Conservation (phyloP, 2,113 vertebrate genomes). For the Ceyx margarethae region DNA sequence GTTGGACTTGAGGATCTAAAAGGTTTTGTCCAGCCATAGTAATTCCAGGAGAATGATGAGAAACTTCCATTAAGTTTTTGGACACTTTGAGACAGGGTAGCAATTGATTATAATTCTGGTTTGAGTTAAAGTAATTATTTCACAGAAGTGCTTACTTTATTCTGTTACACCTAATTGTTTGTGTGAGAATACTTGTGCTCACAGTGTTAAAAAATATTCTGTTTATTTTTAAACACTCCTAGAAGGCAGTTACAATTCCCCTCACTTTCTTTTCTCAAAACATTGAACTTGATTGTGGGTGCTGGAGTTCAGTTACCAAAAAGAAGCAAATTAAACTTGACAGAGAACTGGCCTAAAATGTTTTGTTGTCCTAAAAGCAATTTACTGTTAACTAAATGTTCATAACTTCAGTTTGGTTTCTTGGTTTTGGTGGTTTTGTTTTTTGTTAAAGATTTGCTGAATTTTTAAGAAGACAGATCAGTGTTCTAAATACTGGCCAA, state of each 20-base stretch:
- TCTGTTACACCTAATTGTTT: background rate
- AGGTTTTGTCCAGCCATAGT: no score
- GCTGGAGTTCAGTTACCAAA: background rate
- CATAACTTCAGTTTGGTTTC: background rate
- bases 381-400: background rate
- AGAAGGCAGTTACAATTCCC: background rate
- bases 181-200: background rate
- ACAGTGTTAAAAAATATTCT: background rate
- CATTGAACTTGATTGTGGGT: background rate
- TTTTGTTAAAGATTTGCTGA: background rate
- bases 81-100: background rate
- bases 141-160: background rate
- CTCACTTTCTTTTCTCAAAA: background rate
- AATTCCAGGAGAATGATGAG: background rate
- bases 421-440: background rate
- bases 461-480: background rate
- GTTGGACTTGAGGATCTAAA: no score
- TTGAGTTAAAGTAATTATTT: background rate
- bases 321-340: background rate
- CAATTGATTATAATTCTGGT: background rate
- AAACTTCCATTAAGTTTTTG: background rate
- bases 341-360: background rate
- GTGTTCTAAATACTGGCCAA: background rate
- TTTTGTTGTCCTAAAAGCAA: background rate
- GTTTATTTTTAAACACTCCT: background rate